A percentile compares a stretch with the other conserved stretches of the same genome.
Evolutionary conservation across 2,797 vertebrate species (phyloP).

Genomic region (Acipenser ruthenus): DNA sequence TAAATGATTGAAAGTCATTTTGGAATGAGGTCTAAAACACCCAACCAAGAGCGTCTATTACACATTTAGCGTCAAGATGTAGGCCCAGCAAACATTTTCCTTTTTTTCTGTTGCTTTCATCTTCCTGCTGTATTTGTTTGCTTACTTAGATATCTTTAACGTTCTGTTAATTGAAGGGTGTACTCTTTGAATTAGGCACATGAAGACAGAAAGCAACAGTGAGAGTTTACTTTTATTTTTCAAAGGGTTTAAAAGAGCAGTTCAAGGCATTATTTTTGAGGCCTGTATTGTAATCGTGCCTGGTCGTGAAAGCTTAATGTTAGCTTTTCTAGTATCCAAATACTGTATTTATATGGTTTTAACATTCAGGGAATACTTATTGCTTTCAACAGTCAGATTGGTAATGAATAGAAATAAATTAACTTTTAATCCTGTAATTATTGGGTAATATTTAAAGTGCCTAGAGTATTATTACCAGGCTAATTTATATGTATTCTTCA

Average conservation of each 20-base stretch:
- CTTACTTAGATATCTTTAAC: conserved; percentile 26
- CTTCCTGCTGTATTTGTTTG: conserved; percentile 13
- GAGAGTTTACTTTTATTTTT: too few species aligned
- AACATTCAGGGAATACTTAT: conserved; percentile 17
- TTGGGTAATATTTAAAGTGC: conserved; percentile 23
- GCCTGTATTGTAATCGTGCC: too few species aligned
- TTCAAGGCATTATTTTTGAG: too few species aligned
- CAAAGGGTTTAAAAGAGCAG: too few species aligned
- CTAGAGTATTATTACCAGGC: conserved; percentile 31
- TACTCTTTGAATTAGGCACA: too few species aligned
- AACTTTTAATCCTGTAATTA: conserved; percentile 27
- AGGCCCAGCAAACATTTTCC: conserved; percentile 32
- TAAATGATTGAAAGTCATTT: too few species aligned
- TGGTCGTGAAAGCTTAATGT: too few species aligned
- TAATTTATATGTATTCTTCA: conserved; percentile 62
- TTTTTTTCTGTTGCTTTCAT: conserved; percentile 18
- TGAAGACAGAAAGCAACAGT: too few species aligned
- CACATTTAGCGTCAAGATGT: too few species aligned
- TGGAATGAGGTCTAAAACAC: too few species aligned
- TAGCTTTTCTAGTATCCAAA: too few species aligned
- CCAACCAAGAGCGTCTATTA: too few species aligned
- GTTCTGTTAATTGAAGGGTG: conserved; percentile 29
- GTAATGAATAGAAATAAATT: conserved; percentile 24
- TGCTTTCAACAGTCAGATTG: conserved; percentile 20
- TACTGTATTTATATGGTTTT: conserved; percentile 4